Percentiles rank a stretch among this genome's conserved stretches.
Conservation (phyloP, 2,888 invertebrate species). For the Siphlonurus alternatus region DNA sequence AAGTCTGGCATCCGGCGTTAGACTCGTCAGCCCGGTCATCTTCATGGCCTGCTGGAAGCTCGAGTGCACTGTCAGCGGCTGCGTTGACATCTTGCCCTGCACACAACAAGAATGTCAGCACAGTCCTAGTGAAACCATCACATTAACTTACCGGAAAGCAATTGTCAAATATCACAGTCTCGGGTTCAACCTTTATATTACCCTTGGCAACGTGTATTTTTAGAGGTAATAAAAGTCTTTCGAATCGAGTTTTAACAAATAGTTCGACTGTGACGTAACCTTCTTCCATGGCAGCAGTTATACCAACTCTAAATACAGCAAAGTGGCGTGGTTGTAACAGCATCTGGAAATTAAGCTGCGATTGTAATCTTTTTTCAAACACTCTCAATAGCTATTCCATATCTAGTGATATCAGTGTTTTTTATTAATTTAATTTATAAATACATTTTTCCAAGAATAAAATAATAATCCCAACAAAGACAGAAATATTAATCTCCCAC, state of each 20-base stretch:
- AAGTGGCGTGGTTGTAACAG: conserved; percentile 39
- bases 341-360: no score
- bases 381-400: no score
- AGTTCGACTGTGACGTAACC: conserved; percentile 49
- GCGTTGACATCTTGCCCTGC: conserved; percentile 59
- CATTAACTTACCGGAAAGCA: conserved; percentile 57
- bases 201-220: conserved; percentile 59
- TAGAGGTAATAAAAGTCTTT: conserved; percentile 51
- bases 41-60: conserved; percentile 66
- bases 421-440: no score
- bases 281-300: conserved; percentile 49
- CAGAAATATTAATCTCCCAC: no score
- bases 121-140: conserved; percentile 7
- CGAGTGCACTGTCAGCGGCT: conserved; percentile 63
- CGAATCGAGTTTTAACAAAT: conserved; percentile 52
- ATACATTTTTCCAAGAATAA: no score
- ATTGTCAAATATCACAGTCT: conserved; percentile 50
- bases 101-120: neutral
- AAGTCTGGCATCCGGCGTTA: conserved; percentile 43
- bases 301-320: conserved; percentile 52
- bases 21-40: conserved; percentile 45
- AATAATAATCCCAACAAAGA: no score
- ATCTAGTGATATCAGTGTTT: no score
- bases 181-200: conserved; percentile 47
- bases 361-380: no score